phyloP scores from a whole-genome alignment of 2,888 invertebrate genomes.

The Aleiodes testaceus region DNA sequence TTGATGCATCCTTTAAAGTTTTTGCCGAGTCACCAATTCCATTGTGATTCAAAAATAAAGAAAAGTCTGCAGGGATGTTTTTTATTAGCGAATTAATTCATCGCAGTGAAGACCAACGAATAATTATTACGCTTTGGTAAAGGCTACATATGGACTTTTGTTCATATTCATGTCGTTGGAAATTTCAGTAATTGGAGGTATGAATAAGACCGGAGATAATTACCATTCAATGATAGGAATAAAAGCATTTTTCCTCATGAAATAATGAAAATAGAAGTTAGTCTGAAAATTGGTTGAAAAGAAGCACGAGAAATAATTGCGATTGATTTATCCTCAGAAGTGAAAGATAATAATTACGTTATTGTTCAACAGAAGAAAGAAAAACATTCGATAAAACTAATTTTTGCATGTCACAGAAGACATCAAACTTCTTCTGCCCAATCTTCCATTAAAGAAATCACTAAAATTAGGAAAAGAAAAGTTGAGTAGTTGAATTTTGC shows the following conservation, averaged over 20 bases:
- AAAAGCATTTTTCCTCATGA: background rate
- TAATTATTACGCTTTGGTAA: background rate
- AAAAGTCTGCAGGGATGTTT: background rate
- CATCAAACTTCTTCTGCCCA: background rate
- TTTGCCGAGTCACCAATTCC: background rate
- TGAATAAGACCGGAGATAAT: background rate
- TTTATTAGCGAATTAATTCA: constrained; percentile 7
- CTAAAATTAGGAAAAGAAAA: background rate
- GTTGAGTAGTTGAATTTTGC: constrained; percentile 25
- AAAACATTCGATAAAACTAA: constrained; percentile 17
- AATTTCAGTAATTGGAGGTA: constrained; percentile 28
- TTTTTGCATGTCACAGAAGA: constrained; percentile 11
- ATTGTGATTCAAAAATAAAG: background rate
- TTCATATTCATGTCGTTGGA: constrained; percentile 29
- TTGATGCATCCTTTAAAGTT: background rate
- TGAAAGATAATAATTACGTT: background rate
- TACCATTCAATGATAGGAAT: constrained; percentile 10
- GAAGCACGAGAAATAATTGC: no score
- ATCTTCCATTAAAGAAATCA: constrained; percentile 18
- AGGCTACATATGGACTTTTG: constrained; percentile 2
- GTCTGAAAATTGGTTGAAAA: constrained; percentile 11
- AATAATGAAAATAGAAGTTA: constrained; percentile 31
- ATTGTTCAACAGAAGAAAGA: background rate
- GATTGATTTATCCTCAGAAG: no score
- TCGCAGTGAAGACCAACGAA: constrained; percentile 5